Evolutionary conservation across 37 sponge, comb jelly and placozoan genomes (phyloP).

Genomic region (Beroe forskalii): DNA sequence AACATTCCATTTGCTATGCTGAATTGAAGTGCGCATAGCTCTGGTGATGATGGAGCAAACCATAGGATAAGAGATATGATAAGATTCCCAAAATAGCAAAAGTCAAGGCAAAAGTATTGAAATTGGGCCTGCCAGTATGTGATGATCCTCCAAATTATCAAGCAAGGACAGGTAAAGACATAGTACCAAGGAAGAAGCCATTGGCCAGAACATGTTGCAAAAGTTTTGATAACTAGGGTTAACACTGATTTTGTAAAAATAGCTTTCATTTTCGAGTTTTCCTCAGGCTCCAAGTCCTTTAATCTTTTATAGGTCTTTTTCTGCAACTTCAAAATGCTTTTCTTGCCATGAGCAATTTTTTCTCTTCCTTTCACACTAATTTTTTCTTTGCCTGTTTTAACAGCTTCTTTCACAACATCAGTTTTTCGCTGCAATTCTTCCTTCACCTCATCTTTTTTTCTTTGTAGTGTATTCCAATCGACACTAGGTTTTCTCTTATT

Average conservation of each 20-base stretch:
- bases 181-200: conserved; percentile 63
- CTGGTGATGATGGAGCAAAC: conserved; percentile 42
- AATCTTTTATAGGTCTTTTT: conserved; percentile 52
- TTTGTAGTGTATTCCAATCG: not conserved
- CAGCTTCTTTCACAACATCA: conserved; percentile 24
- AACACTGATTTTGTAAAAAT: conserved; percentile 40
- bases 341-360: conserved; percentile 13
- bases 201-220: conserved; percentile 49
- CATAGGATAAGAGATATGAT: conserved; percentile 35
- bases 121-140: conserved; percentile 59
- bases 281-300: conserved; percentile 17
- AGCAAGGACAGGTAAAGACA: conserved; percentile 17
- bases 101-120: conserved; percentile 55
- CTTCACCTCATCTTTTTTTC: conserved; percentile 19
- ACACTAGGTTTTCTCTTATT: not conserved
- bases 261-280: not conserved
- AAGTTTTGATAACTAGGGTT: conserved; percentile 43
- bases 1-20: conserved; percentile 28
- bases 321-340: not conserved
- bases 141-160: conserved; percentile 63
- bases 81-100: conserved; percentile 63
- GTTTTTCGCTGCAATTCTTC: conserved; percentile 46
- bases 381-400: not conserved
- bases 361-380: conserved; percentile 19
- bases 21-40: conserved; percentile 5